Evolutionary conservation across 2,797 vertebrate genomes (phyloP).

Genomic region (Spinus pinus): DNA sequence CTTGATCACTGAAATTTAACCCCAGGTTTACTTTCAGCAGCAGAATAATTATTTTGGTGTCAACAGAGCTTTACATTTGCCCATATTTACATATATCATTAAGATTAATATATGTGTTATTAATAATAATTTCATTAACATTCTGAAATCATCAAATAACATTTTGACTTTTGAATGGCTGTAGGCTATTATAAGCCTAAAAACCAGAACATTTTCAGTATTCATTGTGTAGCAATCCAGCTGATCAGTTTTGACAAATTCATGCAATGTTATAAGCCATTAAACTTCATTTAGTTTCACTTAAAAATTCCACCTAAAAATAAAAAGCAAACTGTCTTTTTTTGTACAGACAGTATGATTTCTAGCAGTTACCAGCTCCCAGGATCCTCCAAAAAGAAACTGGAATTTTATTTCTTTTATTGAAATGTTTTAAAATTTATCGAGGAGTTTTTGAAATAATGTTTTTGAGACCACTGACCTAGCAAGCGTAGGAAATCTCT

Average conservation of each 20-base stretch:
- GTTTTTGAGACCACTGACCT: background rate
- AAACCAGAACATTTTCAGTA: conserved; percentile 66
- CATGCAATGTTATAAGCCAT: conserved; percentile 66
- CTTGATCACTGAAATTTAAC: conserved; percentile 54
- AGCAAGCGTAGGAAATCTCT: background rate
- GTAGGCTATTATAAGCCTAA: conserved; percentile 64
- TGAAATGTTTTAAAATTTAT: background rate
- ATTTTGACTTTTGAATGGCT: conserved; percentile 74
- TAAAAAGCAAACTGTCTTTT: conserved; percentile 39
- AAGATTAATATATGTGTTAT: conserved; percentile 73
- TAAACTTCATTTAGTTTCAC: conserved; percentile 65
- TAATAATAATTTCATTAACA: conserved; percentile 74
- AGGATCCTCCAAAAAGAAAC: background rate
- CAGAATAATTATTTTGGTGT: conserved; percentile 50
- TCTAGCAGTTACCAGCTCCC: background rate
- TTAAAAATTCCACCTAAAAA: conserved; percentile 63
- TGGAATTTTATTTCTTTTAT: background rate
- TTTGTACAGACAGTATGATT: conserved; percentile 1
- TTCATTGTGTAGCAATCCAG: conserved; percentile 60
- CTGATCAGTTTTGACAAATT: conserved; percentile 72
- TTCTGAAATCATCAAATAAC: conserved; percentile 69
- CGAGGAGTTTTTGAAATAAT: background rate
- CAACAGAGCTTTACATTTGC: conserved; percentile 54
- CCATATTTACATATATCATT: conserved; percentile 70
- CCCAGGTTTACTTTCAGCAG: conserved; percentile 48